Conservation (phyloP, 2,888 invertebrate species). For the Aphodius granarius region DNA sequence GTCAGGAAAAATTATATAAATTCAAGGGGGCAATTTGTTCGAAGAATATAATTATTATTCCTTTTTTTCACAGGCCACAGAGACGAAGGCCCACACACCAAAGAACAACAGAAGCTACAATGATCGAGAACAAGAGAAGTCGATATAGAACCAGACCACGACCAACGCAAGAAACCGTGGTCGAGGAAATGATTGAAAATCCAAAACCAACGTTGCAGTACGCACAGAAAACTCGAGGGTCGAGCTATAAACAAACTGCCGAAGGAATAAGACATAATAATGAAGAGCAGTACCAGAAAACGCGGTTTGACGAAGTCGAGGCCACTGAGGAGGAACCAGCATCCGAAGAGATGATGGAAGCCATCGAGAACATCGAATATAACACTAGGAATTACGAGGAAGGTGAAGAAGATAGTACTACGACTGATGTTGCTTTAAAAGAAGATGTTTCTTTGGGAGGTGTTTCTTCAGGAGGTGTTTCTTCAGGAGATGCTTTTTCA, state of each 20-base stretch:
- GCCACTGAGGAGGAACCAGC: neutral
- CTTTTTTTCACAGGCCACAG: no score
- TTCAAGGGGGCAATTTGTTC: no score
- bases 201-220: neutral
- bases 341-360: neutral
- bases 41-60: no score
- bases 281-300: neutral
- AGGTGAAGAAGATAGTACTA: slow-evolving; percentile 6
- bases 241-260: neutral
- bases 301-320: neutral
- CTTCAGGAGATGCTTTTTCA: no score
- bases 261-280: neutral
- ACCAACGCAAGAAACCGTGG: slow-evolving; percentile 28
- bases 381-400: neutral
- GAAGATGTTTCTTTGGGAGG: slow-evolving; percentile 15
- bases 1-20: no score
- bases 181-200: neutral
- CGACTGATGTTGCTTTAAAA: slow-evolving; percentile 35
- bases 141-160: slow-evolving; percentile 34
- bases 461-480: no score
- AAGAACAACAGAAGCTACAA: slow-evolving; percentile 28
- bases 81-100: slow-evolving; percentile 33
- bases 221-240: neutral
- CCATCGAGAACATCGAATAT: neutral
- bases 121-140: slow-evolving; percentile 34